Percentiles rank a stretch among this genome's conserved stretches.
Evolutionary conservation across 2,888 invertebrate species (phyloP).

Genomic region (Achlya flavicornis): DNA sequence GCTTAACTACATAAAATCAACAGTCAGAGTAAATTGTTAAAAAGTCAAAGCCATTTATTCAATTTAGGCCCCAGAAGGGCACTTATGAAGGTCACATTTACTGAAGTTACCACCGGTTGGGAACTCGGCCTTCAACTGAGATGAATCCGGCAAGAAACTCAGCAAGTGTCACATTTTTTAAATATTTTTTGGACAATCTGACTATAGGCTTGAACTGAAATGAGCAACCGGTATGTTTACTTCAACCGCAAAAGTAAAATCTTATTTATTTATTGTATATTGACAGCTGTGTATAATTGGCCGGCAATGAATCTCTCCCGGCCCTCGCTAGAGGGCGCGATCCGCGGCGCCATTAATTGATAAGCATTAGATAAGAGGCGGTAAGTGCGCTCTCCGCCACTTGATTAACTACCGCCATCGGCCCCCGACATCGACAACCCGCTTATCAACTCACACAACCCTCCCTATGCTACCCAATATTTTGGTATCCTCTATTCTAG

Average conservation of each 20-base stretch:
- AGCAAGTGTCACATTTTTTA: no score
- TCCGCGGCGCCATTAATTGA: conserved; percentile 27
- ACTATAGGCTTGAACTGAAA: no score
- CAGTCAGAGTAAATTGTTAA: no score
- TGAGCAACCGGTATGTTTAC: background rate
- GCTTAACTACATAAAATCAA: no score
- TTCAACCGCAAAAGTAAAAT: background rate
- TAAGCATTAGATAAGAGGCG: conserved; percentile 32
- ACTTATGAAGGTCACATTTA: no score
- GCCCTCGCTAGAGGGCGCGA: background rate
- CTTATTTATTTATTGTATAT: background rate
- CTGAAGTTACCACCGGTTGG: no score
- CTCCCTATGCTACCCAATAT: background rate
- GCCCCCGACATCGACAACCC: conserved; percentile 2
- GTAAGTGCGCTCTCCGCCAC: conserved; percentile 23
- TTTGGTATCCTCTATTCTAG: background rate
- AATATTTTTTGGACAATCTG: no score
- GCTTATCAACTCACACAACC: background rate
- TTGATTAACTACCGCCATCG: conserved; percentile 11
- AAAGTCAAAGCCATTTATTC: no score
- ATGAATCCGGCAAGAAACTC: no score
- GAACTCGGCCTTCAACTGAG: no score
- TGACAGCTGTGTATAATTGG: background rate
- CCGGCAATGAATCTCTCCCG: background rate
- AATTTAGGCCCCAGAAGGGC: no score